Evolutionary conservation across 2,113 vertebrate genomes (phyloP), one percentile per base, ranked within the genome.

Genomic region (Pardalotus punctatus): DNA sequence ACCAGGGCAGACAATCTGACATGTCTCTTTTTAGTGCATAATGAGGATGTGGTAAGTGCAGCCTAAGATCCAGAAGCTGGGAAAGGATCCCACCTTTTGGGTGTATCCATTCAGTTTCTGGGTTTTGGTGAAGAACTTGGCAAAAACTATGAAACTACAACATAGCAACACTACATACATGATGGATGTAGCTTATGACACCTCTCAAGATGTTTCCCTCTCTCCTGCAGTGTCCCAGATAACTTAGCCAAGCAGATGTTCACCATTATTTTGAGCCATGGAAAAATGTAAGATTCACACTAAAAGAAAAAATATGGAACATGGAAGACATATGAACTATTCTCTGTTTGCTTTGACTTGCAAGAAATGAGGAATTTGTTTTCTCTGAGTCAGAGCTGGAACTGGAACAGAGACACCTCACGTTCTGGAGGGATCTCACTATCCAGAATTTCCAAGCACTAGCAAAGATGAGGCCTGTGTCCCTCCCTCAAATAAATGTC

Each of bases 191-290:
- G 51, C 78, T 83, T 90, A 78, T 92, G 91, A 93, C 91, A 33
- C 91, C 73, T 94, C 88, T 95, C 79, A 94, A 94, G 94, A 95
- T 95, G 69, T 93, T 92, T 84, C 67, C 28, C 88, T 88, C 81
- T 83, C 67, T 86, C 95, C 80, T 93, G 76, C 64, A 78, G 43
- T 80, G 65, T 86, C 60, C 62, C 76, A 93, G 66, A 80, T 93
- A 87, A 77, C 54, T 91, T 83, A 93, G 93, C 93, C 94, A 96
- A 97, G 94, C 95, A 97, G 95, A 96, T 97, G 96, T 97, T 97
- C 83, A 71, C 85, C 72, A 93, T 96, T 94, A 95, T 56, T 83
- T 74, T 83, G 40, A 94, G 43, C 64, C n/a, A 86, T 3, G 31
- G 81, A 96, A 96, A 93, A 94, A 96, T 33, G 64, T 58, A 78